A percentile compares a stretch with the other conserved stretches of the same genome.
Conservation (phyloP, 2,113 vertebrate species). For the Ovis canadensis region DNA sequence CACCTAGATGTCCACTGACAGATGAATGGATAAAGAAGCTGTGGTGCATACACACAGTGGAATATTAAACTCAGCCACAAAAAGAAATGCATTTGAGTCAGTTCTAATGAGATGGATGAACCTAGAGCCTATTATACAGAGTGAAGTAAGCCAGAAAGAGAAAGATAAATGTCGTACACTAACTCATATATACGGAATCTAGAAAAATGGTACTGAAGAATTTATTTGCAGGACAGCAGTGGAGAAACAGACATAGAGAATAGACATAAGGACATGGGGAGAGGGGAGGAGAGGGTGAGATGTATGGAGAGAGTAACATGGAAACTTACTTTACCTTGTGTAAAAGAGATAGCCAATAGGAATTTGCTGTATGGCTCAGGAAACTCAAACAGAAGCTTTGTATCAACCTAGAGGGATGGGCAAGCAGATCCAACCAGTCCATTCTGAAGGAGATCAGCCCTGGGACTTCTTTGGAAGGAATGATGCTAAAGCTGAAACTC, state of each 20-base stretch:
- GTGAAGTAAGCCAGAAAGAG: not conserved
- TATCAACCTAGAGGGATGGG: not conserved
- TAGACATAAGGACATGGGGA: not conserved
- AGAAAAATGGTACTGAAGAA: not conserved
- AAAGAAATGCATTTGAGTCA: not conserved
- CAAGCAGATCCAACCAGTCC: no score
- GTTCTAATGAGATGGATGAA: not conserved
- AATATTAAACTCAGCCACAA: not conserved
- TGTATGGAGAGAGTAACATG: not conserved
- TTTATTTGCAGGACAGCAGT: not conserved
- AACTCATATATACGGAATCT: not conserved
- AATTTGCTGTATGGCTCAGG: not conserved
- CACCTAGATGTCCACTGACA: not conserved
- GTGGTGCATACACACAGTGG: not conserved
- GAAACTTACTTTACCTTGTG: not conserved
- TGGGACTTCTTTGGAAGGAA: no score
- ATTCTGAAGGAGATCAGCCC: no score
- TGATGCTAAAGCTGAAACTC: no score
- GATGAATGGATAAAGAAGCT: not conserved
- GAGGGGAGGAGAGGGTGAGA: not conserved
- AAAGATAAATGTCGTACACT: accelerated
- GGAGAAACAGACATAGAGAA: not conserved
- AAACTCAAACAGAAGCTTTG: not conserved
- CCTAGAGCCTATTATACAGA: not conserved
- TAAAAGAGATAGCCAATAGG: not conserved